Evolutionary conservation across 2,113 vertebrate species (phyloP), one percentile per base, ranked within the genome.

Genomic region (Glaucidium brasilianum): DNA sequence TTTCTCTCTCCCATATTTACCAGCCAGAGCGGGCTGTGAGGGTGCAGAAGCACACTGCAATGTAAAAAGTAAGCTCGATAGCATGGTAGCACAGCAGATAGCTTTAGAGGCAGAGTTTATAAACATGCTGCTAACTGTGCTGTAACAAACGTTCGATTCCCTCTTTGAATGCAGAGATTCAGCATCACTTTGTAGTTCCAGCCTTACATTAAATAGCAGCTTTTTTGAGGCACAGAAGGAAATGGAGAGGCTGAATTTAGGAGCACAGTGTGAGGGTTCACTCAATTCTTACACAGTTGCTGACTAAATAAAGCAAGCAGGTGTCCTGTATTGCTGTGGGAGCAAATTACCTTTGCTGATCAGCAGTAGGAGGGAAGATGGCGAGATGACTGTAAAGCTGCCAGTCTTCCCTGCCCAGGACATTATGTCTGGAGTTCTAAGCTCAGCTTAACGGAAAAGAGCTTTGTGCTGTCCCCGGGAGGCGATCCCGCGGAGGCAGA

Each of bases 381-480:
- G 50, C 58, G 29, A 71, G 64, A 35, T 49, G 82, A 12, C 22
- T 34, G 23, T 8, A 66, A 49, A 50, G 30, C 27, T 23, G 34
- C 8, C n/a, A 21, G 43, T 66, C 39, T 47, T 63, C 39, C 26
- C 23, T 25, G 15, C 11, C 22, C 47, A 73, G 43, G 47, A 15
- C 11, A 6, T 6, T 14, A 16, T 26, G 32, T 34, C 45, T 55
- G 52, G 58, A n/a, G 32, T 34, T n/a, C 45, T 53, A 23, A 66
- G 45, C 43, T 59, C 37, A 32, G 39, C 15, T 11, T 32, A 45
- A 5, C 3, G 18, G 25, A 8, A 19, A 37, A 23, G 30, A 49
- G 39, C 85, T 45, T 34, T 25, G 67, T 39, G 3, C 12, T 1
- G 0, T 26, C 39, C 29, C 18, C 0, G 4, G 34, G 49, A 25